Percentiles rank a stretch among this genome's conserved stretches.
These are phyloP conservation scores for Noctuana brunneofusca DNA, from an alignment of 2,888 invertebrate genomes.

Conservation along the genomic window DNA sequence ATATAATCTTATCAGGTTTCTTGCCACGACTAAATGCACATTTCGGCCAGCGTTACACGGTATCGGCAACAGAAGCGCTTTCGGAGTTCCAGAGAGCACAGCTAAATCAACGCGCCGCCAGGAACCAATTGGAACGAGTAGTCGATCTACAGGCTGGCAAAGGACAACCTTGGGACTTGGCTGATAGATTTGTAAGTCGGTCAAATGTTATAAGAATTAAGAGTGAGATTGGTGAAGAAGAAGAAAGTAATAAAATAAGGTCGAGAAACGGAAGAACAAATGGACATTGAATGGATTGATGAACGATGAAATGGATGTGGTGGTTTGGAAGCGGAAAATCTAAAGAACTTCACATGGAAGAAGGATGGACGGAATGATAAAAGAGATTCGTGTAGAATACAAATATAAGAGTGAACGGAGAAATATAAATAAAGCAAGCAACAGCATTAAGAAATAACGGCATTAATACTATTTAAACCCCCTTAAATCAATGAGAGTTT, in stretches of 20 bases:
- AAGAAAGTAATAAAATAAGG: slow-evolving; percentile 29
- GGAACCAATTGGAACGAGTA: slow-evolving; percentile 82
- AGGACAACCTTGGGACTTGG: slow-evolving; percentile 83
- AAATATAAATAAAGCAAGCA: background rate
- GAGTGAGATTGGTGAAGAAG: slow-evolving; percentile 35
- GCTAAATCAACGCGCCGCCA: slow-evolving; percentile 81
- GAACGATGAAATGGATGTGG: slow-evolving; percentile 3
- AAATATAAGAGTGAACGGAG: slow-evolving; percentile 21
- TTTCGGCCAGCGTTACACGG: slow-evolving; percentile 88
- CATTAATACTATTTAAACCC: too few species aligned
- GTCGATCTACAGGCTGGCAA: slow-evolving; percentile 84
- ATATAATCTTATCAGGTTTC: slow-evolving; percentile 74
- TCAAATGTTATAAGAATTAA: background rate
- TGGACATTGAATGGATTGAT: slow-evolving; percentile 1
- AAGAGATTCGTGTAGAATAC: slow-evolving; percentile 16
- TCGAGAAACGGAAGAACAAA: background rate
- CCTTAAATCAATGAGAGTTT: too few species aligned
- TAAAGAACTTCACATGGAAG: background rate
- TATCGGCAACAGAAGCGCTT: slow-evolving; percentile 88
- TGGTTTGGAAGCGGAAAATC: background rate
- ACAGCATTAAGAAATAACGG: background rate
- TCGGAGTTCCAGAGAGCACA: slow-evolving; percentile 87
- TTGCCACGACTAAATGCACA: slow-evolving; percentile 86
- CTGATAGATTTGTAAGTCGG: slow-evolving; percentile 83
- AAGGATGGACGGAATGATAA: background rate